A percentile compares a stretch with the other conserved stretches of the same genome.
Evolutionary conservation across 2,113 vertebrate species (phyloP).

Genomic region (Aythya baeri): DNA sequence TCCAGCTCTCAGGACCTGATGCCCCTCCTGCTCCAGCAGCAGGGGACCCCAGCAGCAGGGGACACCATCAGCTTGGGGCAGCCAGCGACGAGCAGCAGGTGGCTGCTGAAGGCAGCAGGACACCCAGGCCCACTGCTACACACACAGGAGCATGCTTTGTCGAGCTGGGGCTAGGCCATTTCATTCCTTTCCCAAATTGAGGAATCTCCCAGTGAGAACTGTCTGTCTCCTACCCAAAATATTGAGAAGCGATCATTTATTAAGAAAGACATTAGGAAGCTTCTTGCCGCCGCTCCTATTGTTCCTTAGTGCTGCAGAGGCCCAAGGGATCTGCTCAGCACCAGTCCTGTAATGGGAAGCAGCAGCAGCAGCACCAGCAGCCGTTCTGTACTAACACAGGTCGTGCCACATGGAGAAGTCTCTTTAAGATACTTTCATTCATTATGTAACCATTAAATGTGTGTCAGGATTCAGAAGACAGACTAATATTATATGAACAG

Average conservation of each 20-base stretch:
- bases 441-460: neutral
- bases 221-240: neutral
- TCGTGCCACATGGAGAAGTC: neutral
- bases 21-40: neutral
- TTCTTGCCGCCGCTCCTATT: neutral
- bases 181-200: neutral
- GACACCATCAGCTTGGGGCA: too few relatives aligned
- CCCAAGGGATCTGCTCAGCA: rapidly evolving
- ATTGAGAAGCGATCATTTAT: neutral
- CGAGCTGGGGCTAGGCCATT: neutral
- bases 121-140: neutral
- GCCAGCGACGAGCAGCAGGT: rapidly evolving
- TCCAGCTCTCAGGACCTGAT: neutral
- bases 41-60: too few relatives aligned
- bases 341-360: rapidly evolving
- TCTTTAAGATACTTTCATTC: neutral
- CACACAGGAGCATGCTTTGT: neutral
- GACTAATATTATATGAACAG: neutral
- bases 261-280: neutral
- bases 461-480: neutral
- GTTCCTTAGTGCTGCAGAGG: neutral
- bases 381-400: rapidly evolving
- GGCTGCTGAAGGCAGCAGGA: neutral
- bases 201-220: neutral
- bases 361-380: neutral